Percentiles rank a stretch among this genome's conserved stretches.
phyloP scores from a whole-genome alignment of 2,113 vertebrate species.

The Vidua chalybeata region DNA sequence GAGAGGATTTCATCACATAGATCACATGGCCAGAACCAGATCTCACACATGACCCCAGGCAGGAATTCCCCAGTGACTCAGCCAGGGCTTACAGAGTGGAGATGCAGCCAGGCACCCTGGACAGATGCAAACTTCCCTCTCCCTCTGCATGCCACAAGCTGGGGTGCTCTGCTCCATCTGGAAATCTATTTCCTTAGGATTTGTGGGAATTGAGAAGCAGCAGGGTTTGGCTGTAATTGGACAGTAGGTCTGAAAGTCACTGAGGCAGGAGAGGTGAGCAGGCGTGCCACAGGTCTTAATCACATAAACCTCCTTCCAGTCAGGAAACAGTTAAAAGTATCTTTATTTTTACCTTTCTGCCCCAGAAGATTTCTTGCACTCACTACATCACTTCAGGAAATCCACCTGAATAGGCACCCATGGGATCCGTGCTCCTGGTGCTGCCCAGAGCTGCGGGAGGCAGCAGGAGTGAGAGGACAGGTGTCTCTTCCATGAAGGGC shows the following conservation, averaged over 20 bases:
- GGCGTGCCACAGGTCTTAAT: background rate
- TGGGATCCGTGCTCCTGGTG: rapidly evolving
- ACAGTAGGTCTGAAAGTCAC: background rate
- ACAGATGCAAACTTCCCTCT: background rate
- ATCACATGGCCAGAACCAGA: background rate
- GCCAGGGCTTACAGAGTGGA: background rate
- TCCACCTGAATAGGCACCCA: background rate
- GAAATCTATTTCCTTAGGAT: background rate
- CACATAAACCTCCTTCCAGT: background rate
- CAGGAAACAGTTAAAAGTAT: background rate
- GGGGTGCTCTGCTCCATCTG: background rate
- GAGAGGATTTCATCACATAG: background rate
- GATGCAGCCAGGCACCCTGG: background rate
- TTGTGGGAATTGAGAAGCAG: background rate
- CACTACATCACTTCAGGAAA: background rate
- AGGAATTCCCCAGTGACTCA: constrained; percentile 31
- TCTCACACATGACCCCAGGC: background rate
- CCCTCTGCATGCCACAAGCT: rapidly evolving
- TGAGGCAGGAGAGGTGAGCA: background rate
- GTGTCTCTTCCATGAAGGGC: background rate
- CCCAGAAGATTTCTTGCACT: background rate
- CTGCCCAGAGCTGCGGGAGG: background rate
- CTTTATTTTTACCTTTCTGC: background rate
- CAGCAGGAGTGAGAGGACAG: background rate
- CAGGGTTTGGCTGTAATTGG: background rate